phyloP scores from a whole-genome alignment of 2,888 invertebrate species.

The Heliconius hortense region DNA sequence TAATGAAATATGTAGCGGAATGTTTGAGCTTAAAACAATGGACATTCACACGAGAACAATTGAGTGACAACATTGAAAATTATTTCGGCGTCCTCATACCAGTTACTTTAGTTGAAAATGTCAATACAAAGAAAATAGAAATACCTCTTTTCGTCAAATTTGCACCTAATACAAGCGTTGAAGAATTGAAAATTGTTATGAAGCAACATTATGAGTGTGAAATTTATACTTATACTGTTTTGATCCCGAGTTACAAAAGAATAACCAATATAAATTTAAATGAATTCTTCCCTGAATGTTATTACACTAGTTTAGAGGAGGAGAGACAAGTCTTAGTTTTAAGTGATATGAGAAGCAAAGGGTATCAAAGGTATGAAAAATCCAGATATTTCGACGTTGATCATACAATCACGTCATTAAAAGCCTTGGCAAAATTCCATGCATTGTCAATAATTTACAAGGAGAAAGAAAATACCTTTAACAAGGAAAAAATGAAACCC shows the following conservation, averaged over 20 bases:
- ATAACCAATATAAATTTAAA: slow-evolving; percentile 34
- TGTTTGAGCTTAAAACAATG: slow-evolving; percentile 26
- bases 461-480: slow-evolving; percentile 30
- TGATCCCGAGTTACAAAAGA: slow-evolving; percentile 40
- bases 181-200: slow-evolving; percentile 31
- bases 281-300: slow-evolving; percentile 41
- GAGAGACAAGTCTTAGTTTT: slow-evolving; percentile 40
- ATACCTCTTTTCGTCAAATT: slow-evolving; percentile 41
- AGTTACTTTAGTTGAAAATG: slow-evolving; percentile 34
- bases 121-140: slow-evolving; percentile 15
- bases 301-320: slow-evolving; percentile 37
- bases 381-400: slow-evolving; percentile 41
- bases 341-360: slow-evolving; percentile 42
- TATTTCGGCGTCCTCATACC: slow-evolving; percentile 42
- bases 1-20: slow-evolving; percentile 26
- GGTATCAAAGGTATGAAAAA: slow-evolving; percentile 33
- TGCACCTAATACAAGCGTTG: slow-evolving; percentile 28
- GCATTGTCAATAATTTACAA: slow-evolving; percentile 38
- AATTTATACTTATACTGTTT: slow-evolving; percentile 36
- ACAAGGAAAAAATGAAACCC: slow-evolving; percentile 28
- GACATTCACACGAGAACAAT: slow-evolving; percentile 24
- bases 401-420: slow-evolving; percentile 36
- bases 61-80: slow-evolving; percentile 42
- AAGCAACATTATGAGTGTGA: slow-evolving; percentile 41
- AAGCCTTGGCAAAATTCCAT: slow-evolving; percentile 40